Conservation (phyloP, 64 coral and sea anemone genomes). For the Catalaphyllia jardinei region DNA sequence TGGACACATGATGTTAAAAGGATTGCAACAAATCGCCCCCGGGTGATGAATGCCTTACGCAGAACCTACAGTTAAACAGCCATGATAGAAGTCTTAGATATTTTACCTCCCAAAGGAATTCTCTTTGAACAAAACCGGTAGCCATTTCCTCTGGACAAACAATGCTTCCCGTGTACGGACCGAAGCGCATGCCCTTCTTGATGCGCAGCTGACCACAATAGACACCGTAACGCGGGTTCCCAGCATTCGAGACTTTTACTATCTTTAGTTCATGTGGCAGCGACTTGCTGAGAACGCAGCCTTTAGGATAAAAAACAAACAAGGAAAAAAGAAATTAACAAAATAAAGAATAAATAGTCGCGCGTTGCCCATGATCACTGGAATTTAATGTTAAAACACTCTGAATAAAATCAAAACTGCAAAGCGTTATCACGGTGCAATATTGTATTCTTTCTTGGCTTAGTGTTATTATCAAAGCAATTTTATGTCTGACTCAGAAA, state of each 20-base stretch:
- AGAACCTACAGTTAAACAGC: too few relatives aligned
- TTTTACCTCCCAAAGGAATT: conserved; percentile 7
- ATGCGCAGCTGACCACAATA: conserved; percentile 12
- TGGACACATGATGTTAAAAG: too few relatives aligned
- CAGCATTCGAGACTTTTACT: neutral
- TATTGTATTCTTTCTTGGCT: too few relatives aligned
- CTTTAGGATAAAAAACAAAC: neutral
- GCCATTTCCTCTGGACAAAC: neutral
- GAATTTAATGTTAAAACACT: too few relatives aligned
- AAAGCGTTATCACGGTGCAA: too few relatives aligned
- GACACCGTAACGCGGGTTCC: neutral
- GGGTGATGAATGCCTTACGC: too few relatives aligned
- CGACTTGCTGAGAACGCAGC: neutral
- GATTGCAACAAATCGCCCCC: too few relatives aligned
- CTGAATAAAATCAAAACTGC: too few relatives aligned
- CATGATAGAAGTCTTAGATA: neutral
- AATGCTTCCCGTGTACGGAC: conserved; percentile 11
- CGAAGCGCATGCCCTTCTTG: conserved; percentile 15
- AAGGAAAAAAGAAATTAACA: neutral
- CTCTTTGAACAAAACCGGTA: neutral
- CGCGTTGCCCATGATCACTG: too few relatives aligned
- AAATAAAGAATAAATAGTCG: too few relatives aligned
- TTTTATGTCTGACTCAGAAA: too few relatives aligned
- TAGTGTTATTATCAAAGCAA: too few relatives aligned
- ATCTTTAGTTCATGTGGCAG: neutral